Evolutionary conservation across 2,113 vertebrate genomes (phyloP), one percentile per base, ranked within the genome.

Genomic region (Origma solitaria): DNA sequence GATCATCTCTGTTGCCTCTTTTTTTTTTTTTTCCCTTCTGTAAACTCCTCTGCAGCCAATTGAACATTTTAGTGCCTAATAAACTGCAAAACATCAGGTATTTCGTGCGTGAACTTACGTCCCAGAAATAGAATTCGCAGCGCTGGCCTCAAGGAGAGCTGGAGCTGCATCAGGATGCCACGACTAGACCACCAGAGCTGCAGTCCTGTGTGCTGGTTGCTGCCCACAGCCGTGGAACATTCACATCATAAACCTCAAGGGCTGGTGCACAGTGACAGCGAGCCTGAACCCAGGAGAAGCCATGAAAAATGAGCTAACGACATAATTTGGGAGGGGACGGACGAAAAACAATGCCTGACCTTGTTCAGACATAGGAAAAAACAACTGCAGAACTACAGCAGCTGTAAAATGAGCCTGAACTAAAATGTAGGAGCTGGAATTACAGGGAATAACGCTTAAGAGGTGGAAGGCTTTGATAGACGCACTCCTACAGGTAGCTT

Each of bases 401-500:
- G 81, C 65, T 69, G 50, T 94, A 91, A 96, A 95, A 87, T 13
- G 78, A 85, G 70, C 35, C 66, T 70, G 66, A 87, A 71, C 66
- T 61, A 37, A 80, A 94, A 77, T 0, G 5, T 56, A 24, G 11
- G 88, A 90, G 62, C 38, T 65, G 75, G n/a, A 73, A 71, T 78
- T 90, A 42, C 31, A 64, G 62, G 75, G 81, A 85, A 91, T 84
- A 82, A 82, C 61, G 84, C 93, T 87, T 72, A 69, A 72, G 58
- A 89, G 70, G 73, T 75, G 77, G 86, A 85, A 84, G 57, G 84
- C 78, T 94, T 91, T 97, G 94, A 94, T 25, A 68, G 73, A 87
- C 11, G 3, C 33, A 21, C 86, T 94, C 91, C 93, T 95, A 95
- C 84, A 96, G 91, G 96, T 96, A 95, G 58, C 88, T 89, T 82